Conservation (phyloP, 2,888 invertebrate genomes). For the Pachymerium ferrugineum region DNA sequence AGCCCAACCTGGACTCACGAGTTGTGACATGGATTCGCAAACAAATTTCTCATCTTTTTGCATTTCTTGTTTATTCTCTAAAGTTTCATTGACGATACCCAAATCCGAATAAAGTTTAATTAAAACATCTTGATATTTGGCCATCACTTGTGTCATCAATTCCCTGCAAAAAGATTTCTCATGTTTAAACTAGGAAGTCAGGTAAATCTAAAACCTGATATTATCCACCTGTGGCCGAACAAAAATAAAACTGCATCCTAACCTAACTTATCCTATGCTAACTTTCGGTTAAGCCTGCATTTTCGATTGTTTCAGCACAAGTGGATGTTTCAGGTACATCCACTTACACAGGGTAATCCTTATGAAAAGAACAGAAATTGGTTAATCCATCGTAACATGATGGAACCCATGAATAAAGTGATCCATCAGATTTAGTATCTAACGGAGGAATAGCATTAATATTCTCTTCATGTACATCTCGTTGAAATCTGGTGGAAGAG, state of each 20-base stretch:
- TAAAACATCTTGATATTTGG: neutral
- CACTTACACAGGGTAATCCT: neutral
- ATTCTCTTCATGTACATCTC: too few species aligned
- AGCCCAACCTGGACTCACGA: conserved; percentile 36
- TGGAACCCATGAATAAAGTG: neutral
- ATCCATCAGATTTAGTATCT: too few species aligned
- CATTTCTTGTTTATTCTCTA: neutral
- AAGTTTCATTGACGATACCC: neutral
- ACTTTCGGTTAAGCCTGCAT: too few species aligned
- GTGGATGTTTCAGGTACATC: too few species aligned
- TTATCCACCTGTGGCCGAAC: too few species aligned
- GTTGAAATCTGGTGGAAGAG: conserved; percentile 24
- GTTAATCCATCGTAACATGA: neutral
- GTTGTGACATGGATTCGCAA: conserved; percentile 33
- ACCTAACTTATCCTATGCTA: too few species aligned
- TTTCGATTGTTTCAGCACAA: too few species aligned
- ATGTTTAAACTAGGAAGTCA: too few species aligned
- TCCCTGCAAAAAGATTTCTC: too few species aligned
- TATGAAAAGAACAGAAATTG: neutral
- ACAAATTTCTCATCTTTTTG: conserved; percentile 10
- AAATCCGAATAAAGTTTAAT: neutral
- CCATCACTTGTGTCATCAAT: neutral
- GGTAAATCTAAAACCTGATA: too few species aligned
- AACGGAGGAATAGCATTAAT: too few species aligned
- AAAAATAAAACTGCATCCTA: too few species aligned